Percentiles rank a stretch among this genome's conserved stretches.
phyloP scores from a whole-genome alignment of 2,888 invertebrate genomes.

The Tolmerus cingulatus region DNA sequence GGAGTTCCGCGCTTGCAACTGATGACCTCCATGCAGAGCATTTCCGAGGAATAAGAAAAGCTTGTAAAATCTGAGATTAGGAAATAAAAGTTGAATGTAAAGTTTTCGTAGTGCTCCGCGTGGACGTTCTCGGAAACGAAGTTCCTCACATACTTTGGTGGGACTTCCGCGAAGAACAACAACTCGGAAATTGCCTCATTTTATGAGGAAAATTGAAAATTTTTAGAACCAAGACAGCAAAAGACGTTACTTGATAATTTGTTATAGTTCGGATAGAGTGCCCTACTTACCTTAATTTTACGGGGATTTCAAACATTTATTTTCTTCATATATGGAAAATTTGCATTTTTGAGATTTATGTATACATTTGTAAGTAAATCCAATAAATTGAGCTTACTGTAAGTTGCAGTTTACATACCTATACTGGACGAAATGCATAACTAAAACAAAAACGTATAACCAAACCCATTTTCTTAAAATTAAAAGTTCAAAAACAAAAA shows the following conservation, averaged over 20 bases:
- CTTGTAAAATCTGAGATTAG: background rate
- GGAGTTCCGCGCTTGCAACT: background rate
- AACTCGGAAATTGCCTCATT: background rate
- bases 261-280: background rate
- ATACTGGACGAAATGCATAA: too few species aligned
- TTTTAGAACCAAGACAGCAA: background rate
- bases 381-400: background rate
- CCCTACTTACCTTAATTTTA: background rate
- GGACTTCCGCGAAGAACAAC: background rate
- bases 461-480: too few species aligned
- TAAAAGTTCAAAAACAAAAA: too few species aligned
- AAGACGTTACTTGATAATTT: background rate
- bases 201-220: background rate
- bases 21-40: background rate
- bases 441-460: too few species aligned
- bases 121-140: background rate
- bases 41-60: background rate
- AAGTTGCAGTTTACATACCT: background rate
- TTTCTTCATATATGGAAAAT: background rate
- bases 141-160: background rate
- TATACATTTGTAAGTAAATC: background rate
- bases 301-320: background rate
- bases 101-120: background rate
- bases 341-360: background rate
- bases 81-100: constrained; percentile 16